Conservation (phyloP, 2,888 invertebrate species). For the Cheiracanthium punctorium region DNA sequence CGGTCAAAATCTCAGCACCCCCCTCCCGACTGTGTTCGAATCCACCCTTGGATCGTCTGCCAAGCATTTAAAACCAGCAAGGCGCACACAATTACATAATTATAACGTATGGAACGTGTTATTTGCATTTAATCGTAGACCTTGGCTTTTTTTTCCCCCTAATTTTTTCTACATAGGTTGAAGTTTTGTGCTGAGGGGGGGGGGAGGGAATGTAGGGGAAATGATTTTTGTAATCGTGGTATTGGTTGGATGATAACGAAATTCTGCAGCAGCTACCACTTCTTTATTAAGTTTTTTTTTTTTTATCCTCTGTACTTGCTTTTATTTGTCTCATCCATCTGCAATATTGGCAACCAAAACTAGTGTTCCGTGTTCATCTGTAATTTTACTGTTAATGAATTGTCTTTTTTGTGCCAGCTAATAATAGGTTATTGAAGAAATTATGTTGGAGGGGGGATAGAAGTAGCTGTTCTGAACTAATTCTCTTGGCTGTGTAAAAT, state of each 20-base stretch:
- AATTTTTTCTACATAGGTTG: neutral
- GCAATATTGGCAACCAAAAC: neutral
- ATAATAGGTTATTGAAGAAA: neutral
- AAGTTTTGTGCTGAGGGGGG: neutral
- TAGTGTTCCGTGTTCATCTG: neutral
- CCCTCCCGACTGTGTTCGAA: slow-evolving; percentile 5
- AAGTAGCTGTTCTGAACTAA: no score
- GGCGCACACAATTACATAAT: slow-evolving; percentile 69
- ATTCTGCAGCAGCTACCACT: neutral
- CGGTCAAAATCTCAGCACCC: slow-evolving; percentile 44
- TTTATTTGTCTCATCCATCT: slow-evolving; percentile 3
- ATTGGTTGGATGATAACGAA: slow-evolving; percentile 1
- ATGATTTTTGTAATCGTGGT: slow-evolving; percentile 8
- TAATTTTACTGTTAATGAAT: neutral
- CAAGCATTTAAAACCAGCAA: slow-evolving; percentile 59
- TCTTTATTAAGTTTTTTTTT: slow-evolving; percentile 4
- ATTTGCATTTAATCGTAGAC: slow-evolving; percentile 69
- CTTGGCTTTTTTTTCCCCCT: slow-evolving; percentile 25
- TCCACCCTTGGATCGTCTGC: slow-evolving; percentile 17
- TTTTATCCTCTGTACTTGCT: neutral
- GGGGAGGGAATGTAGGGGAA: neutral
- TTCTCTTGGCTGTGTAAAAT: no score
- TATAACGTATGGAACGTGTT: slow-evolving; percentile 63
- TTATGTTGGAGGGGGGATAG: no score
- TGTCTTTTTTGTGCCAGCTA: neutral